These are phyloP conservation scores for Garrulus glandarius DNA, from an alignment of 2,797 vertebrate species.

Conservation along the genomic window DNA sequence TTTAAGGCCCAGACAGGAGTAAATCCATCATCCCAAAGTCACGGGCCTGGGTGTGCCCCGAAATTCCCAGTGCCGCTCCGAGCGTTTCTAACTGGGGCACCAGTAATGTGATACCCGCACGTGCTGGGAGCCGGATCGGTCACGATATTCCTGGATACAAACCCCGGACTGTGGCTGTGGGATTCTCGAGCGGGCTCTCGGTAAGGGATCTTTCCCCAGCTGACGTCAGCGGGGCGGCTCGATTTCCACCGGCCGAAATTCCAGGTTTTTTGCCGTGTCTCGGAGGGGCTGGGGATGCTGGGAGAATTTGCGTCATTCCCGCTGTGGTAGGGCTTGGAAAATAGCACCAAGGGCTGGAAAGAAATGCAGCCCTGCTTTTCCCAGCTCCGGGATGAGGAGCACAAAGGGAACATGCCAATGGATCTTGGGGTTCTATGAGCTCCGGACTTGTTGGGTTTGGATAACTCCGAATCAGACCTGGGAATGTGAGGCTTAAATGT, in stretches of 20 bases:
- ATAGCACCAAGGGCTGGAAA: neutral
- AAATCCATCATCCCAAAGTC: neutral
- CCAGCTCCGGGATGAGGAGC: neutral
- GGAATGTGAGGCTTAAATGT: neutral
- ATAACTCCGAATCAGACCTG: neutral
- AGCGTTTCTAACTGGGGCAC: neutral
- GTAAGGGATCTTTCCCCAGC: neutral
- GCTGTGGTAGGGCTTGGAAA: neutral
- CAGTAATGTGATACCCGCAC: neutral
- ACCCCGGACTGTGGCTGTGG: neutral
- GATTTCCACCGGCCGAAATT: neutral
- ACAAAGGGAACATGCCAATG: neutral
- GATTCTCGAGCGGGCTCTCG: neutral
- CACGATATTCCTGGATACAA: neutral
- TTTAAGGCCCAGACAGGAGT: neutral
- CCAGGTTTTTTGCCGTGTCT: neutral
- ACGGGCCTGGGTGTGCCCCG: neutral
- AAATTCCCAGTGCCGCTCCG: neutral
- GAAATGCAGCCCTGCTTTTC: neutral
- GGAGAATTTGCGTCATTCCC: neutral
- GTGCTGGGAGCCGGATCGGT: neutral
- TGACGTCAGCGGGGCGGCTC: slow-evolving; percentile 3
- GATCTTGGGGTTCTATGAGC: neutral
- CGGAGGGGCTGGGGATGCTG: accelerated
- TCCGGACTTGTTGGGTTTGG: neutral